phyloP scores from a whole-genome alignment of 2,113 vertebrate species.

The Lagenorhynchus albirostris region DNA sequence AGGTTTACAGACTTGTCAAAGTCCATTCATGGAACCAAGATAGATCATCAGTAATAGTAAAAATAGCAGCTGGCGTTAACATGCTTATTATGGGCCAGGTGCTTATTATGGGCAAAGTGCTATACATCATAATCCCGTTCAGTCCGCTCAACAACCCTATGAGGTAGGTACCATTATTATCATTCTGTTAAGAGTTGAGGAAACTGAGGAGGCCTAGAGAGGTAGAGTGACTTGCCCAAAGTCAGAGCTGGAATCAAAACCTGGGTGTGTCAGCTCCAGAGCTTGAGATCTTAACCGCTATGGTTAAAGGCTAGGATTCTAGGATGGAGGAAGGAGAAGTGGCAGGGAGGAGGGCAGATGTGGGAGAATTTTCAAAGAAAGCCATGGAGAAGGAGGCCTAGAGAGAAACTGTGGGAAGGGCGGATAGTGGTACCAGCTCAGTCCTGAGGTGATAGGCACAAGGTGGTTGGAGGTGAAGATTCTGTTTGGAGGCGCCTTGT shows the following conservation, averaged over 20 bases:
- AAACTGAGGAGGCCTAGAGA: slow-evolving; percentile 24
- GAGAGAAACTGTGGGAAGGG: not conserved
- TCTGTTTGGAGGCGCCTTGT: not conserved
- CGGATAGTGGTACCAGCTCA: not conserved
- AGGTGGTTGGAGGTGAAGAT: not conserved
- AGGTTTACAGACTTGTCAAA: not conserved
- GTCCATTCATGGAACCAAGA: not conserved
- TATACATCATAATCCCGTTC: not conserved
- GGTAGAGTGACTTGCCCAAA: not conserved
- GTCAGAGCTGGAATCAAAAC: not conserved
- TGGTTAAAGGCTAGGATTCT: slow-evolving; percentile 6
- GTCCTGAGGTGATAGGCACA: not conserved
- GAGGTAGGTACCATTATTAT: not conserved
- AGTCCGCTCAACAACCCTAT: not conserved
- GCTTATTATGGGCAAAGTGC: not conserved
- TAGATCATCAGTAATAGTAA: slow-evolving; percentile 7
- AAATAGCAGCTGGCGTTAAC: not conserved
- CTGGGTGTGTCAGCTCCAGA: not conserved
- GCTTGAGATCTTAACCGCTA: not conserved
- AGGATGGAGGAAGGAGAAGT: not conserved
- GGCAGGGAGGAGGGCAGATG: not conserved
- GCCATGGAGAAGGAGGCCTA: not conserved
- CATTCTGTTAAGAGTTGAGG: slow-evolving; percentile 8
- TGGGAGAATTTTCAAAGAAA: slow-evolving; percentile 27
- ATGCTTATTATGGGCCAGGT: not conserved